Evolutionary conservation across 1,140 invertebrate genomes (phyloP).

Genomic region (Aphidius ervi): DNA sequence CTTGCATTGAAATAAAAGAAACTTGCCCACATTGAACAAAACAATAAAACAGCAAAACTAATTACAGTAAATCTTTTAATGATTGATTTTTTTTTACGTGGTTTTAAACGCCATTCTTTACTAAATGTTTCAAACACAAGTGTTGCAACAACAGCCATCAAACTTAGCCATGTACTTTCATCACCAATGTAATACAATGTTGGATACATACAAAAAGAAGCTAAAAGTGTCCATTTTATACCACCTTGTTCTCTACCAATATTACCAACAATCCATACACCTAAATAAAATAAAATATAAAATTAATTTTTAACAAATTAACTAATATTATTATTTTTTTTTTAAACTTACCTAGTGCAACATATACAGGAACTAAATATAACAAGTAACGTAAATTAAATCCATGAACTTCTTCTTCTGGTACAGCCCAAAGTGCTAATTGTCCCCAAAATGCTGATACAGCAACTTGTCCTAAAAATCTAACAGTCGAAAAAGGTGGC

Average conservation of each 20-base stretch:
- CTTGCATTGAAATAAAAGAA: slow-evolving; percentile 88
- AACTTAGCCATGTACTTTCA: slow-evolving; percentile 62
- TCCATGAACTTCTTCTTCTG: slow-evolving; percentile 66
- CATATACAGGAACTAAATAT: slow-evolving; percentile 67
- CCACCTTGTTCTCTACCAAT: slow-evolving; percentile 75
- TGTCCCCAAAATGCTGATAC: slow-evolving; percentile 79
- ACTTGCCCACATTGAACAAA: slow-evolving; percentile 68
- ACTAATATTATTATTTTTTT: no score
- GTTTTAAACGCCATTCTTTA: slow-evolving; percentile 72
- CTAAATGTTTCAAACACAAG: slow-evolving; percentile 68
- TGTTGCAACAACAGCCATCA: slow-evolving; percentile 62
- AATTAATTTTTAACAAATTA: no score
- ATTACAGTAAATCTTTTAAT: slow-evolving; percentile 55
- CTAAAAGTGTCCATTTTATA: slow-evolving; percentile 64
- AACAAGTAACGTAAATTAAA: slow-evolving; percentile 68
- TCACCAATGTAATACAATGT: slow-evolving; percentile 64
- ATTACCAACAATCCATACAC: slow-evolving; percentile 86
- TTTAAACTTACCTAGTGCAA: slow-evolving; percentile 63
- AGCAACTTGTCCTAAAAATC: slow-evolving; percentile 73
- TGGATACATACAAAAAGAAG: slow-evolving; percentile 65
- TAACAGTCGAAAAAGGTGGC: slow-evolving; percentile 73
- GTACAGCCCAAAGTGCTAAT: slow-evolving; percentile 70
- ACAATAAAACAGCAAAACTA: slow-evolving; percentile 61
- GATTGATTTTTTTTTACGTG: slow-evolving; percentile 52
- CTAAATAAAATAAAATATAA: slow-evolving; percentile 51